Evolutionary conservation across 2,797 vertebrate genomes (phyloP), one percentile per base, ranked within the genome.

Genomic region (Amblyraja radiata): DNA sequence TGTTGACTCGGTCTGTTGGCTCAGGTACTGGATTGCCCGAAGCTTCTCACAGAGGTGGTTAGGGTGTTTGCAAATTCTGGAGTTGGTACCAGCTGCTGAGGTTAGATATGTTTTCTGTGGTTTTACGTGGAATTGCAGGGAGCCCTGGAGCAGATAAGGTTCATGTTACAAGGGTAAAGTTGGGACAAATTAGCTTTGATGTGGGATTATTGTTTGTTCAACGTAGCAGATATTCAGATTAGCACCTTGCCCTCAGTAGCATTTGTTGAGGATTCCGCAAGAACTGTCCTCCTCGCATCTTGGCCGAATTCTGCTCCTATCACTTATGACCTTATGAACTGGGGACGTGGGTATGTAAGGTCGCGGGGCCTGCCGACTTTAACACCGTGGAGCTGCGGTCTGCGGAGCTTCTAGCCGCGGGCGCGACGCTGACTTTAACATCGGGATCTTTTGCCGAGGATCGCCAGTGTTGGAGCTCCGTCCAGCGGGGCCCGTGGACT

Each of bases 101-200:
- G 28, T 88, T 32, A 68, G 61, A 88, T 88, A 88, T 36, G n/a
- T 68, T 88, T 5, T 36, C 84, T 88, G 84, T 88, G 84, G 84
- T 68, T 68, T 88, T 88, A 88, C 84, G 9, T 88, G 61, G 84
- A 88, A 88, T 36, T 68, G 83, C n/a, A 3, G 16, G 32, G 46
- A 65, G 14, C 11, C n/a, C 16, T 32, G n/a, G n/a, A 14, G 32
- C 28, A 88, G 84, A 68, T 65, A 63, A 68, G 84, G 14, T 63
- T 88, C 13, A 18, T 88, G 6, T 14, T 14, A 1, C 28, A 65
- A 65, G 36, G 46, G 61, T 36, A 65, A 65, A 32, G 0, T 88
- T 88, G 14, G 9, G 25, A 54, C n/a, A 16, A 1, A 8, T 32
- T 6, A 8, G 28, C 36, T 88, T 88, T 65, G 83, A 32, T 65